Base-by-base conservation (phyloP, 2,888 invertebrate genomes). In the Cosmorhoe ocellata region DNA sequence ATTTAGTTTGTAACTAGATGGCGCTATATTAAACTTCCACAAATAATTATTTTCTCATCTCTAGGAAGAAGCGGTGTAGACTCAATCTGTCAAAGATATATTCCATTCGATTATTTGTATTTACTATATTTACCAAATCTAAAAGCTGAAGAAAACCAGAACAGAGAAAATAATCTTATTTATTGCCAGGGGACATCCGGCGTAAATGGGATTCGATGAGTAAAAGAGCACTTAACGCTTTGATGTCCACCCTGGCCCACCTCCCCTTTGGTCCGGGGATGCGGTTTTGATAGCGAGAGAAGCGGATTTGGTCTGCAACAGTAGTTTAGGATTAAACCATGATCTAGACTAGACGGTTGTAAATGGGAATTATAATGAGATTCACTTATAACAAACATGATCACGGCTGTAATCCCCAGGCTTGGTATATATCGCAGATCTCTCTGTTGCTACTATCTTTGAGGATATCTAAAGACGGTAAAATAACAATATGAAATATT, bases 181-280 rank as follows among this genome's bases (percentile, higher is more conserved):
- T 89, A 88, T 88, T 75, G 82, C 67, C 64, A 67, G 81, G 83
- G 83, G 79, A 76, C 61, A 75, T 76, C 78, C 76, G 70, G 67
- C 71, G 66, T 68, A 79, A 79, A 77, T 78, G 76, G 76, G 79
- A 75, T 79, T 78, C 80, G 80, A 80, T 79, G 79, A 79, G 76
- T 73, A 78, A 76, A 83, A 82, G 75, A 82, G 84, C 88, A 88
- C 88, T 89, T 88, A 89, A 84, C 85, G 88, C 89, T 84, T 88
- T 89, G 86, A 89, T 88, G 89, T 89, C 86, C 84, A 79, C 80
- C 77, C 79, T 69, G 76, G 61, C 55, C 61, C 56, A 59, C 66
- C 76, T 77, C 81, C 84, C 81, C 79, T 76, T 79, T 75, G 70
- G 73, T 71, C 70, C 57, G 47, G 42, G n/a, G 54, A 38, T 34